Evolutionary conservation across 2,888 invertebrate species (phyloP), one percentile per base, ranked within the genome.

Genomic region (Drosophila borealis): DNA sequence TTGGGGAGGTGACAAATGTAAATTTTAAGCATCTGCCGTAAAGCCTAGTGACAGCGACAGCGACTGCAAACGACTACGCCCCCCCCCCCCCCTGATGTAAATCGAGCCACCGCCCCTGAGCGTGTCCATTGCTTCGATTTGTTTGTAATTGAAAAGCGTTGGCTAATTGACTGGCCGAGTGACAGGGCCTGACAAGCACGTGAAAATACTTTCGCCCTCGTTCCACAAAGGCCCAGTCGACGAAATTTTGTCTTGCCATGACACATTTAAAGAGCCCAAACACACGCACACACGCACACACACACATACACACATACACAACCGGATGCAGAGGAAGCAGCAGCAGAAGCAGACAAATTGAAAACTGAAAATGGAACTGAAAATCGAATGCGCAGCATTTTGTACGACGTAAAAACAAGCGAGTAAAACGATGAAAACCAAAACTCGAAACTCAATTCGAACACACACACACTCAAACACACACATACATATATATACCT

Each of bases 141-240:
- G 75, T 68, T 74, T 82, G 83, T 88, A 83, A 83, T 88, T 83
- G 88, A 83, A 82, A 83, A 83, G 83, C 82, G 77, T 81, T 66
- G 86, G 81, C 88, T 88, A 83, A 83, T 83, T 83, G 88, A 83
- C 86, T 82, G 86, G 69, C 67, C 86, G 88, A 85, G 67, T 83
- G 83, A 83, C 83, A 80, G 74, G 62, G 67, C 64, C 57, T 78
- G 81, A 81, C 84, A 87, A 64, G 64, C 68, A 78, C 88, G 72
- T 72, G 81, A 70, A 81, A 81, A 75, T 70, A 84, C 84, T 75
- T 81, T 87, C 61, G 56, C 54, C 72, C 66, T 71, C 64, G 36
- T 50, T 61, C 64, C 59, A 54, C 68, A 57, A 50, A 65, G 65
- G 61, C 56, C 66, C 33, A 51, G 45, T 59, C 57, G 55, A 59